Evolutionary conservation across 2,888 invertebrate genomes (phyloP).

Genomic region (Isotomurus palustris): DNA sequence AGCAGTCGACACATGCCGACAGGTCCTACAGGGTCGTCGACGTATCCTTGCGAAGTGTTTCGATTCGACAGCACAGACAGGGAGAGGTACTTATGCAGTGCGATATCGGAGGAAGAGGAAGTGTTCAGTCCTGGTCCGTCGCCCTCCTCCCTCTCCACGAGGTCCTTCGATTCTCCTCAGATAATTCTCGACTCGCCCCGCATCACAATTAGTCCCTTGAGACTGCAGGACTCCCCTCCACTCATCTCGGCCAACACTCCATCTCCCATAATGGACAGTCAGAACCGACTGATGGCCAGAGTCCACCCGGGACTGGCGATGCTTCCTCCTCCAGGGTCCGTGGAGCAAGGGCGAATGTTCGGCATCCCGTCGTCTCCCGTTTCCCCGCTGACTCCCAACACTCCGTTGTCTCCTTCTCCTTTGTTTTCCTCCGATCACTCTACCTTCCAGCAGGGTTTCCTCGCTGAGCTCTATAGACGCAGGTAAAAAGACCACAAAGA

Average conservation of each 20-base stretch:
- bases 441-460: constrained; percentile 54
- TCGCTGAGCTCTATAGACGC: constrained; percentile 48
- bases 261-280: constrained; percentile 54
- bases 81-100: constrained; percentile 49
- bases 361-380: constrained; percentile 57
- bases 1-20: constrained; percentile 3
- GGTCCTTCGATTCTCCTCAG: constrained; percentile 57
- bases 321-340: constrained; percentile 49
- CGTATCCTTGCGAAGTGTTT: constrained; percentile 53
- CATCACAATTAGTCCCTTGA: constrained; percentile 47
- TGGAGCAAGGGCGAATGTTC: constrained; percentile 50
- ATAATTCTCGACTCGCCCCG: constrained; percentile 52
- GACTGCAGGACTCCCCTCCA: constrained; percentile 36
- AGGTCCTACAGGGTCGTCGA: constrained; percentile 18
- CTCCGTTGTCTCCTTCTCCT: constrained; percentile 52
- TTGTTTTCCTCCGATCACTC: constrained; percentile 54
- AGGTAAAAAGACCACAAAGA: constrained; percentile 29
- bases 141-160: constrained; percentile 48
- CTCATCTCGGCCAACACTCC: constrained; percentile 44
- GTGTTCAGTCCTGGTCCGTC: constrained; percentile 56
- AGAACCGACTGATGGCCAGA: constrained; percentile 55
- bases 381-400: constrained; percentile 55
- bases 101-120: constrained; percentile 52
- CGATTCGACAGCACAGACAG: constrained; percentile 54
- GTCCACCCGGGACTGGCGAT: constrained; percentile 47